These are phyloP conservation scores for Troilus luridus DNA, from an alignment of 2,888 invertebrate species.

Conservation along the genomic window DNA sequence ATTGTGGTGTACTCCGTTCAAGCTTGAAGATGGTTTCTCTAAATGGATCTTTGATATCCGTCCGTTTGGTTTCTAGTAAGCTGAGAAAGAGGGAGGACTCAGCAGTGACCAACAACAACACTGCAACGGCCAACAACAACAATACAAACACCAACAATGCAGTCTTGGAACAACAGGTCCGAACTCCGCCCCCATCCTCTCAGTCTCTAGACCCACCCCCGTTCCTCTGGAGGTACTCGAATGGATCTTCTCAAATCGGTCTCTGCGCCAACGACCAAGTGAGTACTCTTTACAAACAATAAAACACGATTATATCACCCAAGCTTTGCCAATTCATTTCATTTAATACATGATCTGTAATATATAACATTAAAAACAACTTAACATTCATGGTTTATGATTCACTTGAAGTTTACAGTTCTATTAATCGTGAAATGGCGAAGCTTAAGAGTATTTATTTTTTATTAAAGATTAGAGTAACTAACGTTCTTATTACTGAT, in stretches of 20 bases:
- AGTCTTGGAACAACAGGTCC: conserved; percentile 65
- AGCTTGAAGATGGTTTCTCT: conserved; percentile 79
- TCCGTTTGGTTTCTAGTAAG: conserved; percentile 93
- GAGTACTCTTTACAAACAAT: conserved; percentile 68
- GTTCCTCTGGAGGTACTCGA: conserved; percentile 84
- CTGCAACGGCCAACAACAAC: conserved; percentile 65
- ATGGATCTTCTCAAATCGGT: conserved; percentile 78
- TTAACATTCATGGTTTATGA: neutral
- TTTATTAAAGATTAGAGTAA: neutral
- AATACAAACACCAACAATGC: conserved; percentile 66
- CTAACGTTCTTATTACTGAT: neutral
- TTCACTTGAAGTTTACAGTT: neutral
- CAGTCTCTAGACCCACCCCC: conserved; percentile 68
- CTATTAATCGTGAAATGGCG: neutral
- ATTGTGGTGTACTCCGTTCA: conserved; percentile 66
- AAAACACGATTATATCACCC: neutral
- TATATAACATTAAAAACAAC: neutral
- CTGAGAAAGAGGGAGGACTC: conserved; percentile 87
- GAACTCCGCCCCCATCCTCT: conserved; percentile 59
- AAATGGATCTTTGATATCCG: conserved; percentile 85
- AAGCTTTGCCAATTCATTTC: neutral
- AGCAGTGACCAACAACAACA: conserved; percentile 66
- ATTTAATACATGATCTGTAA: neutral
- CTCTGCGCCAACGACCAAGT: conserved; percentile 87
- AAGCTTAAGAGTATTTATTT: neutral